Evolutionary conservation across 2,797 vertebrate genomes (phyloP), one percentile per base, ranked within the genome.

Genomic region (Thunnus albacares): DNA sequence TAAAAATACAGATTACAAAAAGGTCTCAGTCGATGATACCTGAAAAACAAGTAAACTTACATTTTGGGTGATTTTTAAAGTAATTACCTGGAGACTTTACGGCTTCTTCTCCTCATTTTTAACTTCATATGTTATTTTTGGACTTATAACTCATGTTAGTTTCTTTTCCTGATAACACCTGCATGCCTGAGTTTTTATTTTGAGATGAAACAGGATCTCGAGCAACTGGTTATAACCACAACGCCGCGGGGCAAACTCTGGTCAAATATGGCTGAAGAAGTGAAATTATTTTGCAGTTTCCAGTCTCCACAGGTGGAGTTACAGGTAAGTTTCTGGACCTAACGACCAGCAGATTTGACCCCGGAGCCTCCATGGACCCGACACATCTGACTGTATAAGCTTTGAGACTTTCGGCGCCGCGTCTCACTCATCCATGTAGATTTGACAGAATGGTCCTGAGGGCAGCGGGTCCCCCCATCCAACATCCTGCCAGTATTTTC

Each of bases 401-500:
- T 22, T 20, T n/a, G 28, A 58, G 68, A 56, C 30, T 0, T 35
- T 26, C 7, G 79, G 67, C 60, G 41, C 82, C 79, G 1, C 15
- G 8, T 43, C 43, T 73, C 67, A 3, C 33, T 84, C 67, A 80
- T 52, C 83, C 87, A 24, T 72, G 71, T 13, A 76, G 72, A 72
- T 63, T 67, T 67, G 57, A 59, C 58, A 49, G 26, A 77, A 55
- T 0, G n/a, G 8, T 18, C 14, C 63, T 33, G 41, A 73, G 3
- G 18, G 41, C 30, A 24, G 26, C 69, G 6, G 53, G n/a, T 55
- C 47, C 56, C 24, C 22, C 26, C 66, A 75, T 55, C 47, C 59
- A 52, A 33, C 68, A 33, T 35, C 67, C 57, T 28, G 60, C 87
- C 84, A 35, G 24, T 78, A 43, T 90, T 81, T 83, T 68, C 18